phyloP scores from a whole-genome alignment of 2,888 invertebrate species.

The Invenusta paracnida region DNA sequence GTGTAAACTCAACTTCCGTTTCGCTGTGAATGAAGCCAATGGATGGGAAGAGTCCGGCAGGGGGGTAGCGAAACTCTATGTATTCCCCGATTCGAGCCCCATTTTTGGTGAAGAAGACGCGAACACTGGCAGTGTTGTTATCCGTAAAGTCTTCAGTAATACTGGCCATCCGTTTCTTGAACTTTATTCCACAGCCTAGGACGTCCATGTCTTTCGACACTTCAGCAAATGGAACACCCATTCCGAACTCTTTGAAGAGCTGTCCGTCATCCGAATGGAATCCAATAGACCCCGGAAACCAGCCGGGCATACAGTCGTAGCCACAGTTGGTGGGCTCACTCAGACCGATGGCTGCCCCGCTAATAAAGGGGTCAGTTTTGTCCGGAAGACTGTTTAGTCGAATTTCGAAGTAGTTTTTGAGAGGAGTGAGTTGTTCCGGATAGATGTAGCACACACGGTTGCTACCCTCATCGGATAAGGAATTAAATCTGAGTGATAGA shows the following conservation, averaged over 20 bases:
- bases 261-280: conserved; percentile 20
- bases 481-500: no score
- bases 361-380: neutral
- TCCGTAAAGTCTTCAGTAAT: neutral
- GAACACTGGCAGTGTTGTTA: neutral
- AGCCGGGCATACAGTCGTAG: neutral
- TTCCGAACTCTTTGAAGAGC: neutral
- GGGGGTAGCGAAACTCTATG: neutral
- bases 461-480: no score
- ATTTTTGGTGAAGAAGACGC: conserved; percentile 11
- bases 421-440: neutral
- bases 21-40: neutral
- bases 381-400: neutral
- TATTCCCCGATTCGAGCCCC: neutral
- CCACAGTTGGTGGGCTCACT: neutral
- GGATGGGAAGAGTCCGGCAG: neutral
- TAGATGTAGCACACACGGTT: neutral
- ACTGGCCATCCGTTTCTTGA: neutral
- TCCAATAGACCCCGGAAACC: neutral
- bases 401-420: conserved; percentile 10
- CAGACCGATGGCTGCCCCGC: neutral
- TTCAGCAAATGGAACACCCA: neutral
- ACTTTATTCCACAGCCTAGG: neutral
- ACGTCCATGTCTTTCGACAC: neutral
- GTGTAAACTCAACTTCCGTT: neutral